Percentiles rank a stretch among this genome's conserved stretches.
These are phyloP conservation scores for Rhinoderma darwinii DNA, from an alignment of 2,113 vertebrate species.

Conservation along the genomic window DNA sequence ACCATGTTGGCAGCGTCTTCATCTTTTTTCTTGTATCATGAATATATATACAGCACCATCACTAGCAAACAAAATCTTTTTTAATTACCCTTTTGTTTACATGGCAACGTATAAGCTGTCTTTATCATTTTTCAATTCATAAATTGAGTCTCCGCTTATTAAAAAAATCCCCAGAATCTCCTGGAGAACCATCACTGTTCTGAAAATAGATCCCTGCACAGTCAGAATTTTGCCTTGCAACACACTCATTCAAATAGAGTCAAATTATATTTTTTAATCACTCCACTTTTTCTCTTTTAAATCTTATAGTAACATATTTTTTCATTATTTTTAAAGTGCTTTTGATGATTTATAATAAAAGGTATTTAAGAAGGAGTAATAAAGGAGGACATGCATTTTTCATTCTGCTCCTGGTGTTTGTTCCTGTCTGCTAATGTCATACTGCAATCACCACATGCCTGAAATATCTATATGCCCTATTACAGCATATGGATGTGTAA, in stretches of 20 bases:
- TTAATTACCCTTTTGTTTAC: conserved; percentile 47
- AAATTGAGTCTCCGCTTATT: conserved; percentile 26
- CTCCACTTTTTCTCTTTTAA: neutral
- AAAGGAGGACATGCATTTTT: neutral
- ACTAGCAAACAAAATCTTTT: conserved; percentile 33
- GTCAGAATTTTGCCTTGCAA: neutral
- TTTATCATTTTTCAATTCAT: conserved; percentile 40
- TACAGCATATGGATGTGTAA: too few species aligned
- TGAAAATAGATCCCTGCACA: conserved; percentile 25
- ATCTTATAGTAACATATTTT: neutral
- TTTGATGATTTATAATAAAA: neutral
- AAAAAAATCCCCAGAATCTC: conserved; percentile 39
- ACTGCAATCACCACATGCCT: neutral
- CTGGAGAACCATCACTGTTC: neutral
- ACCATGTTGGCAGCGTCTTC: neutral
- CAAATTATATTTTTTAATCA: conserved; percentile 13
- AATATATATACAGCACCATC: neutral
- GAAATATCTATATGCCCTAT: too few species aligned
- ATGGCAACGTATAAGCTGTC: neutral
- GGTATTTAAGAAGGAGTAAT: neutral
- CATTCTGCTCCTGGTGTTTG: neutral
- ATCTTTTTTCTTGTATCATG: conserved; percentile 26
- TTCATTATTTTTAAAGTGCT: neutral
- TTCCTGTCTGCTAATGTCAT: neutral
- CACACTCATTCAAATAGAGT: neutral